These are phyloP conservation scores for Onychostoma macrolepis DNA, from an alignment of 2,113 vertebrate species.

Conservation along the genomic window DNA sequence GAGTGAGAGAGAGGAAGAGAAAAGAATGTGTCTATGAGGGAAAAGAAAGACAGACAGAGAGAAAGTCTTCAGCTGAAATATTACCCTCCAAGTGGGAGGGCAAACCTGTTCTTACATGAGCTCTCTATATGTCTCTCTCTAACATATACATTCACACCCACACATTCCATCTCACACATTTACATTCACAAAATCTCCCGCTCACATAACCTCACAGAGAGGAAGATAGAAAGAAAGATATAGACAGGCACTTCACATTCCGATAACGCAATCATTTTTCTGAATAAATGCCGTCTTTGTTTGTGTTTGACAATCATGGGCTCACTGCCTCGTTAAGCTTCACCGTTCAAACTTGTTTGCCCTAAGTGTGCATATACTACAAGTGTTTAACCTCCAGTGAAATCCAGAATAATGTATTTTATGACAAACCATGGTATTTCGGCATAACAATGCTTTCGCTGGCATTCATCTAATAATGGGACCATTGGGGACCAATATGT, in stretches of 20 bases:
- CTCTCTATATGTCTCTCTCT: slow-evolving; percentile 44
- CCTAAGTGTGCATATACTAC: background rate
- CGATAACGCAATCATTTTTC: slow-evolving; percentile 42
- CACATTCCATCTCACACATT: slow-evolving; percentile 39
- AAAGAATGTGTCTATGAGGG: slow-evolving; percentile 24
- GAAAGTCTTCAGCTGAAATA: slow-evolving; percentile 39
- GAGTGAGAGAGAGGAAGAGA: slow-evolving; percentile 54
- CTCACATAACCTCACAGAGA: slow-evolving; percentile 51
- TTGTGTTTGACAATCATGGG: slow-evolving; percentile 43
- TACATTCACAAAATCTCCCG: slow-evolving; percentile 48
- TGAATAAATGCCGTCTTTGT: slow-evolving; percentile 44
- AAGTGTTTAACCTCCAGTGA: slow-evolving; percentile 1
- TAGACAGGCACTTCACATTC: slow-evolving; percentile 34
- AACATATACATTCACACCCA: slow-evolving; percentile 41
- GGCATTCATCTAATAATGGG: slow-evolving; percentile 7
- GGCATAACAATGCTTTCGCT: background rate
- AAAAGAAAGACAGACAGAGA: slow-evolving; percentile 54
- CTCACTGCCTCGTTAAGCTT: slow-evolving; percentile 48
- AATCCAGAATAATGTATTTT: slow-evolving; percentile 23
- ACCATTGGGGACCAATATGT: background rate
- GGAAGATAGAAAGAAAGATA: slow-evolving; percentile 20
- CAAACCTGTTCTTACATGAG: slow-evolving; percentile 58
- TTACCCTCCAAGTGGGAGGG: slow-evolving; percentile 40
- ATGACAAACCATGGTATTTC: slow-evolving; percentile 12
- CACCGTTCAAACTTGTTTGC: slow-evolving; percentile 52